phyloP scores from a whole-genome alignment of 37 sponge, comb jelly and placozoan species.

The Beroe ovata region DNA sequence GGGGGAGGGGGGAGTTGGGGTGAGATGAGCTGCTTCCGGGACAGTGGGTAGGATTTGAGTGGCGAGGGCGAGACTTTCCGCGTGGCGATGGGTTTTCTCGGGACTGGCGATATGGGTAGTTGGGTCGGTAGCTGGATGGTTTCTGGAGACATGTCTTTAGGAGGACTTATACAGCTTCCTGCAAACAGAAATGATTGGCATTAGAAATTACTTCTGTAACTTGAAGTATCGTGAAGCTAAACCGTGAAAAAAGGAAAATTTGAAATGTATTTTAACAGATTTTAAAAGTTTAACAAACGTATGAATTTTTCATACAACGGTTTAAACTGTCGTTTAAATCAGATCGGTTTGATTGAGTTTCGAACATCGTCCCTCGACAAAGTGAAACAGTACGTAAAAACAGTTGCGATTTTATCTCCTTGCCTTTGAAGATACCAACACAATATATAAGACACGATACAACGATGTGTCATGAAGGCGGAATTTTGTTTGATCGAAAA shows the following conservation, averaged over 20 bases:
- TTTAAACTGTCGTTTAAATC: not conserved
- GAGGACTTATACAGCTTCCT: not conserved
- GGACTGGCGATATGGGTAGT: not conserved
- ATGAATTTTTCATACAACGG: not conserved
- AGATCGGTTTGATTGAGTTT: not conserved
- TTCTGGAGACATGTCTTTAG: not conserved
- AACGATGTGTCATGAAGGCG: no score
- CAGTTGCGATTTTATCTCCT: not conserved
- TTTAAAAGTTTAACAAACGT: not conserved
- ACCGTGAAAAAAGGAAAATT: no score
- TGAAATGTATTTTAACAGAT: not conserved
- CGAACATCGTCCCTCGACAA: not conserved
- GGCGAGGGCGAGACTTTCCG: not conserved
- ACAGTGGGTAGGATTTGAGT: not conserved
- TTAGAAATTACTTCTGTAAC: no score
- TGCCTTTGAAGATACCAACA: not conserved
- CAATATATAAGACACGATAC: no score
- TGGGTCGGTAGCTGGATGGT: not conserved
- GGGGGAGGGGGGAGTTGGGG: not conserved
- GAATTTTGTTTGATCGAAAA: not conserved
- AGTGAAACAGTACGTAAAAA: not conserved
- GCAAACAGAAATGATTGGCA: not conserved
- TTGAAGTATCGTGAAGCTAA: no score
- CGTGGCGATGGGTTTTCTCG: not conserved
- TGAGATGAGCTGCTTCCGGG: slow-evolving; percentile 11